Evolutionary conservation across 1,140 invertebrate species (phyloP), one percentile per base, ranked within the genome.

Genomic region (Brachionus rotundiformis): DNA sequence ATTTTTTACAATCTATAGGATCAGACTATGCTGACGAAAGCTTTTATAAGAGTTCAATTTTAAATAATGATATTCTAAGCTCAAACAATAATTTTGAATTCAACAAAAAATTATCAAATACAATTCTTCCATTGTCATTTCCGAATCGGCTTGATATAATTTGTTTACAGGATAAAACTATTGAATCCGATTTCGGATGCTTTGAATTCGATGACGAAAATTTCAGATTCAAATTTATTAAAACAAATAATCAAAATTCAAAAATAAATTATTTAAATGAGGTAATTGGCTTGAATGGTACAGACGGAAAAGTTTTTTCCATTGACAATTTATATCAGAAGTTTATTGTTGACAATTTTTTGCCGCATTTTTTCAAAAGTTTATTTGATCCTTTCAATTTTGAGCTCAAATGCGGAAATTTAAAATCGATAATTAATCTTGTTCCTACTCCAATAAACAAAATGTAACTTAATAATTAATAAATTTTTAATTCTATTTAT

Each of bases 191-290:
- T 11, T 25, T 16, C 23, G 41, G 36, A 13, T 13, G 25, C 36
- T 73, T 25, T 73, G 33, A 41, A 44, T 73, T 73, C 29, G 68
- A 73, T 44, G 68, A 73, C 4, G 68, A 73, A 4, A 73, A 73
- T 44, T 73, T 73, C 16, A 44, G 10, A 6, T 41, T 44, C n/a
- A 7, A 25, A 6, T 41, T 73, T 23, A 44, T 27, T 5, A 41
- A 73, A 73, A 10, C n/a, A 73, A 41, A 25, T 25, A 41, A 47
- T 44, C 36, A 73, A 25, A 27, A 73, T 29, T 29, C 25, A 73
- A 73, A 73, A 73, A 73, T 73, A 44, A 44, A 25, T 44, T 73
- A 44, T 73, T 44, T 73, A 23, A 73, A 44, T 44, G 68, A 73
- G 23, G 44, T 73, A 25, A 8, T 73, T 19, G 36, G 25, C 11